Percentiles rank a stretch among this genome's conserved stretches.
These are phyloP conservation scores for Egretta garzetta DNA, from an alignment of 2,113 vertebrate species.

Conservation along the genomic window DNA sequence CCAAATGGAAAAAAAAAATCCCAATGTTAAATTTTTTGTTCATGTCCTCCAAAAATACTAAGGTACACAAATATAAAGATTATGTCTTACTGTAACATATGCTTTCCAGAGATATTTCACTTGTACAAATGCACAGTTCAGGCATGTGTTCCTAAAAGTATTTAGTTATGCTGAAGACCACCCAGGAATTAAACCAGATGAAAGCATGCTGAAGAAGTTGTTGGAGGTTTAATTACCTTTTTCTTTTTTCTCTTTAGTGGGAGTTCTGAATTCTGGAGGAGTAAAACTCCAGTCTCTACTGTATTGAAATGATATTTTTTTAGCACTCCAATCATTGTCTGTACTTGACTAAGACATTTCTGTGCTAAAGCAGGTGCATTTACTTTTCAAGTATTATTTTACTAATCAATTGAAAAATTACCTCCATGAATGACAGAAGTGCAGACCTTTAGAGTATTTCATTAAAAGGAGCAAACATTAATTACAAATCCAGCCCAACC, in stretches of 20 bases:
- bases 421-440: conserved; percentile 89
- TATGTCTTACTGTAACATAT: background rate
- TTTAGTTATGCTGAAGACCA: conserved; percentile 58
- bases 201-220: conserved; percentile 46
- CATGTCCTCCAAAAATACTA: background rate
- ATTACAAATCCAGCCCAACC: conserved; percentile 81
- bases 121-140: background rate
- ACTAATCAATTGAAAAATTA: conserved; percentile 96
- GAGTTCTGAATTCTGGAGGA: conserved; percentile 76
- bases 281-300: conserved; percentile 70
- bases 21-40: background rate
- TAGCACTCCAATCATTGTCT: conserved; percentile 84
- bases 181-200: conserved; percentile 68
- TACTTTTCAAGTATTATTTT: conserved; percentile 95
- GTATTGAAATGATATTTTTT: conserved; percentile 80
- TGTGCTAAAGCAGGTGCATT: conserved; percentile 87
- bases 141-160: background rate
- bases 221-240: conserved; percentile 75
- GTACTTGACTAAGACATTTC: conserved; percentile 88
- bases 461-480: conserved; percentile 87
- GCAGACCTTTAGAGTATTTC: conserved; percentile 87
- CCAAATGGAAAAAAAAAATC: background rate
- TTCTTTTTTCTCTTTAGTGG: conserved; percentile 43
- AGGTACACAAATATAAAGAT: background rate
- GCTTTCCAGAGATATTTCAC: background rate